Evolutionary conservation across 2,797 vertebrate genomes (phyloP).

Genomic region (Borostomias antarcticus): DNA sequence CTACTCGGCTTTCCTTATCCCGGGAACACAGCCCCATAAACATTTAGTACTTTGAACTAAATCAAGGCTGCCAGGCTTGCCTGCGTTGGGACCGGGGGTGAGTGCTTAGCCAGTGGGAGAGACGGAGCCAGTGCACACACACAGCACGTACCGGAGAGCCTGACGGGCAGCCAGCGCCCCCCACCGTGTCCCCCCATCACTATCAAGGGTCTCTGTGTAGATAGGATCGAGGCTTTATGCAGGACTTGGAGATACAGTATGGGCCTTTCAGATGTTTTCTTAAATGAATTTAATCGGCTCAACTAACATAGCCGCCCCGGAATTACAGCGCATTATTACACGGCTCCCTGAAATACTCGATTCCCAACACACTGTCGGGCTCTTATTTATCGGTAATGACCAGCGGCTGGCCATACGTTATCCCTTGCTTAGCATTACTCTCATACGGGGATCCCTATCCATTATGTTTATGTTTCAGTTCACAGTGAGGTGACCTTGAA

Average conservation of each 20-base stretch:
- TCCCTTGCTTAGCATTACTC: no score
- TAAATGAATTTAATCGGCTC: no score
- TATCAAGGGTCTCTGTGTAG: not conserved
- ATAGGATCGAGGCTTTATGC: not conserved
- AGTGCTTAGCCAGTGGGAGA: slow-evolving; percentile 29
- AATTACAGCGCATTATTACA: no score
- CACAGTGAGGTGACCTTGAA: no score
- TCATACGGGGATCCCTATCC: no score
- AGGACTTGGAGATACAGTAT: not conserved
- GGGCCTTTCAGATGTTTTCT: not conserved
- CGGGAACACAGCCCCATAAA: slow-evolving; percentile 38
- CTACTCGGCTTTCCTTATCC: slow-evolving; percentile 40
- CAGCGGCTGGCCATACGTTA: no score
- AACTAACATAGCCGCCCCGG: no score
- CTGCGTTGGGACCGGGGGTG: slow-evolving; percentile 1
- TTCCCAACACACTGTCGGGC: no score
- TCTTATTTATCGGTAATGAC: no score
- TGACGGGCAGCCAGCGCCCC: not conserved
- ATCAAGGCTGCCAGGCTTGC: slow-evolving; percentile 52
- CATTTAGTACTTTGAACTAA: slow-evolving; percentile 51
- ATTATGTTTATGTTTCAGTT: no score
- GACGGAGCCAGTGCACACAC: slow-evolving; percentile 23
- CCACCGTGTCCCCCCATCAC: not conserved
- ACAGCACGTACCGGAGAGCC: slow-evolving; percentile 1
- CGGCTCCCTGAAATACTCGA: no score